Evolutionary conservation across 1,140 invertebrate species (phyloP), one percentile per base, ranked within the genome.

Genomic region (Brevipalpus yothersi): DNA sequence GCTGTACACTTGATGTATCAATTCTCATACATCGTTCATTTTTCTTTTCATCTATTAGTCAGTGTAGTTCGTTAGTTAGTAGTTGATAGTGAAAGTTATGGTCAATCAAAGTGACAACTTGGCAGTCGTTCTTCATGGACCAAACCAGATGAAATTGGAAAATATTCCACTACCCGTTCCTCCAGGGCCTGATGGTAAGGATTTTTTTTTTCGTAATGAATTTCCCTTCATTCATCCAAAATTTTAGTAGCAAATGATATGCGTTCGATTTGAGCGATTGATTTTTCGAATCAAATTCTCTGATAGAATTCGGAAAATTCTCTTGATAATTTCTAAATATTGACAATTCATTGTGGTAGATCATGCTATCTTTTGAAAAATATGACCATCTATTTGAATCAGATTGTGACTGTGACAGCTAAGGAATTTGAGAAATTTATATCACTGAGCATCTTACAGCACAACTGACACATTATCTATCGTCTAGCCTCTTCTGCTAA

Each of bases 101-200:
- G 12, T 19, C n/a, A 17, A 17, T 17, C 1, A 15, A 11, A 39
- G 19, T 15, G 43, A 57, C 15, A 63, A 63, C 39, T 31, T 61
- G 17, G 45, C 62, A 1, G n/a, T 61, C 1, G 59, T 63, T 12
- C 47, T 63, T 8, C 39, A 58, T 45, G 42, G 42, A 13, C 41
- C 55, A n/a, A 43, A 58, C 9, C 59, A 63, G 43, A 10, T 60
- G 5, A 39, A 57, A 39, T 43, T 63, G 19, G 59, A 60, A 40
- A 23, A 60, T 11, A 53, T 40, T 23, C 59, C 62, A 9, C 4
- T 61, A 15, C 59, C 59, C 21, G 15, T 7, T 4, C 40, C 23
- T 19, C 45, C 56, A 4, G 40, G 43, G 11, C 41, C 59, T n/a
- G 47, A 61, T 41, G 61, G 61, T 62, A 39, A 60, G 54, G 10